phyloP scores from a whole-genome alignment of 2,797 vertebrate genomes.

The Trachops cirrhosus region DNA sequence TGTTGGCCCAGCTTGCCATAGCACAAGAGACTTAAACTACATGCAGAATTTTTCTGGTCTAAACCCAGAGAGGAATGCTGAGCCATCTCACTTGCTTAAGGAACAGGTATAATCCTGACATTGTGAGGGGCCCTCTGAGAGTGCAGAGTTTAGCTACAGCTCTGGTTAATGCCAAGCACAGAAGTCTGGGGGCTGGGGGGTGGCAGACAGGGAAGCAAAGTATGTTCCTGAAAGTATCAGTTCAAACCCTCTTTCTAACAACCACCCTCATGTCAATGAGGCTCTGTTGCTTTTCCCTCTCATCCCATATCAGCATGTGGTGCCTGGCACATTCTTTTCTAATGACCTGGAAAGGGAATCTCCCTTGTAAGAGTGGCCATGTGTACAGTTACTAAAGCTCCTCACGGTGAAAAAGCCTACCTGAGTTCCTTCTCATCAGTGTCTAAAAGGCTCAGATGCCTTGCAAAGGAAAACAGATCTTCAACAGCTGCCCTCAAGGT shows the following conservation, averaged over 20 bases:
- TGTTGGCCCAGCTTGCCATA: neutral
- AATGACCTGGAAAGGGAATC: neutral
- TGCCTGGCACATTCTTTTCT: neutral
- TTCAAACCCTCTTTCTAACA: neutral
- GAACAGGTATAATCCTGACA: neutral
- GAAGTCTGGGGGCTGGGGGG: neutral
- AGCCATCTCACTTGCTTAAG: fast-evolving
- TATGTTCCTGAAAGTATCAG: neutral
- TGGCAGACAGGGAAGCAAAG: neutral
- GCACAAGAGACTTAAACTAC: neutral
- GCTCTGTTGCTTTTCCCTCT: neutral
- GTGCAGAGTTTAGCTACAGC: fast-evolving
- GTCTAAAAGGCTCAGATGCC: neutral
- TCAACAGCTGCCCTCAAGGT: neutral
- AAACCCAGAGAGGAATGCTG: neutral
- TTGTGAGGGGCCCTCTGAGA: neutral
- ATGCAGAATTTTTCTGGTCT: neutral
- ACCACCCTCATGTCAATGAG: fast-evolving
- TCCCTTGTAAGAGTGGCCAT: neutral
- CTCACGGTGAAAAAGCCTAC: neutral
- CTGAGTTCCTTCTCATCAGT: neutral
- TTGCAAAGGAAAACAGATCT: slow-evolving; percentile 31
- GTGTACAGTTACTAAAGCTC: neutral
- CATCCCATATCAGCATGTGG: neutral
- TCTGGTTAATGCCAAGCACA: neutral